These are phyloP conservation scores for Temnothorax curvispinosus DNA, from an alignment of 1,140 invertebrate genomes.

Conservation along the genomic window DNA sequence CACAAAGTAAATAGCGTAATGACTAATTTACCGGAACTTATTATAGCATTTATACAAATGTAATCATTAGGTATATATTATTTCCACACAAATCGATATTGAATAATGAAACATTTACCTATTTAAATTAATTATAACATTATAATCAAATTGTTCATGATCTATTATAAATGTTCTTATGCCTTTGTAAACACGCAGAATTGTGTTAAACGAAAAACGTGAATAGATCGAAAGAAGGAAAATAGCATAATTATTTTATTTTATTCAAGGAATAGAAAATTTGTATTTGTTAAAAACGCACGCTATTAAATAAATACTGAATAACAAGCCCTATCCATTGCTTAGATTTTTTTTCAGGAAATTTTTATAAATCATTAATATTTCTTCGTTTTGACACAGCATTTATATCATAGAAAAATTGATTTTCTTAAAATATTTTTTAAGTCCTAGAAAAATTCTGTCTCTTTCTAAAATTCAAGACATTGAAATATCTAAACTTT, in stretches of 20 bases:
- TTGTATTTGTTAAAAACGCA: not conserved
- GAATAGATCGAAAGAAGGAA: not conserved
- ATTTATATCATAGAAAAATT: not conserved
- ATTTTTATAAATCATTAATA: not conserved
- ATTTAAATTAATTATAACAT: constrained; percentile 23
- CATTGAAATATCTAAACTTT: not conserved
- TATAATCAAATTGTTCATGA: not conserved
- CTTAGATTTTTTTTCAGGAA: not conserved
- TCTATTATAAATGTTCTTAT: not conserved
- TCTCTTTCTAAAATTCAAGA: not conserved
- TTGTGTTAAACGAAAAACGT: not conserved
- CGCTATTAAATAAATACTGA: not conserved
- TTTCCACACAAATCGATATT: not conserved
- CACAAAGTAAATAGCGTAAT: constrained; percentile 31
- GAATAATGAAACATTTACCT: constrained; percentile 32
- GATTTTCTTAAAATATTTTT: constrained; percentile 3
- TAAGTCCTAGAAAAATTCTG: not conserved
- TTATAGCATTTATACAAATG: constrained; percentile 31
- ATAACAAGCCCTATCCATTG: not conserved
- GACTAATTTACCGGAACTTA: constrained; percentile 1
- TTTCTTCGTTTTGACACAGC: not conserved
- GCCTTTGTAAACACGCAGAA: not conserved
- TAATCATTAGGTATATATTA: constrained; percentile 3
- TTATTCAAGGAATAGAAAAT: not conserved
- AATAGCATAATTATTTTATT: not conserved